A percentile compares a stretch with the other conserved stretches of the same genome.
Conservation (phyloP, 2,888 invertebrate species). For the Ophion ventricosus region DNA sequence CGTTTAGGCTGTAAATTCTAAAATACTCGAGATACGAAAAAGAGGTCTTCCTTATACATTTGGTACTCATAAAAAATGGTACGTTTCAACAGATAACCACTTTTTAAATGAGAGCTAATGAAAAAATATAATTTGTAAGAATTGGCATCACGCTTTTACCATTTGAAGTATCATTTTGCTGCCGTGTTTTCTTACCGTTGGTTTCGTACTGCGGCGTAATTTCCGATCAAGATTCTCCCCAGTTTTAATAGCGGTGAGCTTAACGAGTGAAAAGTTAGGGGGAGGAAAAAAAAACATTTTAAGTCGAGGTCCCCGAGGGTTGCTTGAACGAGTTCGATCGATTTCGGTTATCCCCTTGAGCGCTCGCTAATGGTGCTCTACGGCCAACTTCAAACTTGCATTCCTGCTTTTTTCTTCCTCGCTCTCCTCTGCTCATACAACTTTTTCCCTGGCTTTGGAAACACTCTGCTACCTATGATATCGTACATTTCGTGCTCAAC, state of each 20-base stretch:
- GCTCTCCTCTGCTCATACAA: slow-evolving; percentile 7
- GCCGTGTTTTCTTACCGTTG: not conserved
- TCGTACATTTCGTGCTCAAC: slow-evolving; percentile 2
- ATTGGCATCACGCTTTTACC: not conserved
- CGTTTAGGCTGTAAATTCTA: no score
- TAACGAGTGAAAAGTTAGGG: slow-evolving; percentile 29
- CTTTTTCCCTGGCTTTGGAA: slow-evolving; percentile 21
- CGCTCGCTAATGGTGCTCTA: slow-evolving; percentile 50
- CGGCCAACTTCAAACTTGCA: slow-evolving; percentile 44
- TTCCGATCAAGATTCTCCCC: not conserved
- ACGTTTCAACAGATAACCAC: no score
- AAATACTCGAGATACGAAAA: no score
- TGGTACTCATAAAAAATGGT: no score
- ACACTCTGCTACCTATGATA: slow-evolving; percentile 21
- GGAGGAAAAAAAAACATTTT: slow-evolving; percentile 27
- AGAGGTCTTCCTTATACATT: no score
- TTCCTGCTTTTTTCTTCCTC: slow-evolving; percentile 14
- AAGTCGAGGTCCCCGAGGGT: slow-evolving; percentile 28
- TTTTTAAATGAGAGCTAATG: no score
- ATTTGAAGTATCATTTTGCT: no score
- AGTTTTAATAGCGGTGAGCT: slow-evolving; percentile 22
- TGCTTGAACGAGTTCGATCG: slow-evolving; percentile 46
- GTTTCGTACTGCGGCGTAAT: not conserved
- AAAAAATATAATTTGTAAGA: no score
- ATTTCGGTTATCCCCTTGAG: slow-evolving; percentile 39